These are phyloP conservation scores for Myotis myotis DNA, from an alignment of 2,797 vertebrate species.

Conservation along the genomic window DNA sequence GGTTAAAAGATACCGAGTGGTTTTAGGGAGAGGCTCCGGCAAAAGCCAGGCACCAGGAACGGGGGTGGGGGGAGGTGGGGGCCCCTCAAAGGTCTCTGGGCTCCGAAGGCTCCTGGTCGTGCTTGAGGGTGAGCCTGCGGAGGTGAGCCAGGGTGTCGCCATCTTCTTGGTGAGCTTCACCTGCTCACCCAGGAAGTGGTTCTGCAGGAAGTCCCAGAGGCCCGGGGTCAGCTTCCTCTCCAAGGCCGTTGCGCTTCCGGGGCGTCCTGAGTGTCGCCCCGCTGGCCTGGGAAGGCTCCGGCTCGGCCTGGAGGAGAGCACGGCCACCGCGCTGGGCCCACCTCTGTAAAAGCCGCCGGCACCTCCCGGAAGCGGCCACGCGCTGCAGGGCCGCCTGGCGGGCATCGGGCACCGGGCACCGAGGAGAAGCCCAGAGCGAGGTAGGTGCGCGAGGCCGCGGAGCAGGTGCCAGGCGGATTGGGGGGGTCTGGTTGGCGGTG, in stretches of 20 bases:
- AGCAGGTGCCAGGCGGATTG: not conserved
- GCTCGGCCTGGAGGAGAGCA: not conserved
- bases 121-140: not conserved
- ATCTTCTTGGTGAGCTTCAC: not conserved
- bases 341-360: not conserved
- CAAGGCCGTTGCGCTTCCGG: not conserved
- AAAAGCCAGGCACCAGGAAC: not conserved
- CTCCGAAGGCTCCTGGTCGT: not conserved
- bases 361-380: not conserved
- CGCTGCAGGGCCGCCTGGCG: not conserved
- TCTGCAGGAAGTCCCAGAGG: not conserved
- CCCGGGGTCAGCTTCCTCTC: not conserved
- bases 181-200: too few species aligned
- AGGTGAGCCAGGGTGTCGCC: not conserved
- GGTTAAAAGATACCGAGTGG: not conserved
- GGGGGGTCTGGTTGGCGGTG: not conserved
- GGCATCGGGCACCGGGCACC: not conserved
- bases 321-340: not conserved
- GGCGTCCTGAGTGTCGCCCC: not conserved
- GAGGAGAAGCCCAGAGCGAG: not conserved
- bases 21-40: not conserved
- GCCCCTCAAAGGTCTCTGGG: not conserved
- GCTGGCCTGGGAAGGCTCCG: not conserved
- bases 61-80: not conserved
- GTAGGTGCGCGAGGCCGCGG: not conserved